Evolutionary conservation across 2,888 invertebrate species (phyloP), one percentile per base, ranked within the genome.

Genomic region (Plutella xylostella): DNA sequence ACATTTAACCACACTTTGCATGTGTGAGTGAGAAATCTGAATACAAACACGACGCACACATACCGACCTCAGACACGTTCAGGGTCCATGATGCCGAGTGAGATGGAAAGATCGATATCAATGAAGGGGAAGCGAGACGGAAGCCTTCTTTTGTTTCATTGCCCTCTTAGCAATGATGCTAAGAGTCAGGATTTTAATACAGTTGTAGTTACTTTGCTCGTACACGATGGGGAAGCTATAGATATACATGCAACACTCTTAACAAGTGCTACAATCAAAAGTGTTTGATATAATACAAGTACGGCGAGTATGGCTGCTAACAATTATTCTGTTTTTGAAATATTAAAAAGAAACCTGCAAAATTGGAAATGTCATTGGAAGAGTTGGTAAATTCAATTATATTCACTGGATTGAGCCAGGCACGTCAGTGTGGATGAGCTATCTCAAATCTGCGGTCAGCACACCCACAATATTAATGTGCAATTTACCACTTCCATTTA

Each of bases 101-200:
- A 68, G 68, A 79, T 49, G 56, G 65, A 67, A 61, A 68, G 74
- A 77, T 56, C 55, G 56, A 64, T 60, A 57, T 56, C 54, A 51
- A 52, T 35, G 46, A 33, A 73, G n/a, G 49, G 56, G 49, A 63
- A 69, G 57, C 51, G 71, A 63, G 72, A 77, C 50, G 57, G 53
- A 56, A 59, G 45, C 59, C 49, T 53, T 58, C 78, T 78, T 77
- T 83, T 83, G 82, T 83, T 82, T 82, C 73, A 76, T 66, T 73
- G 75, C 78, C 76, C 80, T 72, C 69, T 67, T 70, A 63, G 65
- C 60, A 64, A 68, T 71, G 68, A 72, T 65, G 68, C 57, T 56
- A 63, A 60, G 68, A 71, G 65, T 47, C 47, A 65, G 65, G 68
- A 74, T 71, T 75, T 70, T 77, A 78, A 80, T 74, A 82, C 73